These are phyloP conservation scores for Drosophila heteroneura DNA, from an alignment of 2,888 invertebrate genomes.

Conservation along the genomic window DNA sequence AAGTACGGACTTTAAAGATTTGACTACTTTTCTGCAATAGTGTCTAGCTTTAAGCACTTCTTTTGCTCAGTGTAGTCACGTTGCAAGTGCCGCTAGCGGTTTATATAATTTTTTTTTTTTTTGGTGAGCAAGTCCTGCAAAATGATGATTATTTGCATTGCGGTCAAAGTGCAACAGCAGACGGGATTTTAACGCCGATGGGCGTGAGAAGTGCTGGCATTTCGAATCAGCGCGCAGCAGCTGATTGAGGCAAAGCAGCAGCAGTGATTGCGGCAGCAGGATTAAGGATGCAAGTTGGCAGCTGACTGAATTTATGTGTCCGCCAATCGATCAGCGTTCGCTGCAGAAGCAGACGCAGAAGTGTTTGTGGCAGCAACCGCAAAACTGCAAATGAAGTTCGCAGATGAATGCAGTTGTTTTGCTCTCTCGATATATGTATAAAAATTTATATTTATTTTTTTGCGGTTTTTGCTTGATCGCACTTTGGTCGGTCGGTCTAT, in stretches of 20 bases:
- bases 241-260: not conserved
- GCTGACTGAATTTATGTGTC: constrained; percentile 45
- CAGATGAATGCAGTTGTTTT: constrained; percentile 33
- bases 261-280: constrained; percentile 37
- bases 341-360: not conserved
- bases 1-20: not conserved
- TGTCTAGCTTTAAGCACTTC: not conserved
- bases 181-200: constrained; percentile 21
- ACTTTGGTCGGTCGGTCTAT: constrained; percentile 70
- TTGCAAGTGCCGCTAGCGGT: constrained; percentile 37
- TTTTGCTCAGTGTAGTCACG: constrained; percentile 54
- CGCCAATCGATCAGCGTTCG: constrained; percentile 44
- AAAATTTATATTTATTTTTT: constrained; percentile 17
- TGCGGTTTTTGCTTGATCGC: constrained; percentile 74
- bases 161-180: constrained; percentile 61
- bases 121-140: constrained; percentile 38
- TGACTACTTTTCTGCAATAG: not conserved
- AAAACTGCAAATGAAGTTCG: constrained; percentile 58
- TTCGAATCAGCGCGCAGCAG: constrained; percentile 40
- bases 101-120: constrained; percentile 10
- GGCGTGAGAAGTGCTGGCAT: constrained; percentile 30
- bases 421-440: constrained; percentile 22
- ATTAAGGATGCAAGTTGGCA: constrained; percentile 38
- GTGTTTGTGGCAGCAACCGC: constrained; percentile 54
- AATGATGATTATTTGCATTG: constrained; percentile 66